Conservation (phyloP, 1,140 invertebrate species). For the Aradophagus sp. region DNA sequence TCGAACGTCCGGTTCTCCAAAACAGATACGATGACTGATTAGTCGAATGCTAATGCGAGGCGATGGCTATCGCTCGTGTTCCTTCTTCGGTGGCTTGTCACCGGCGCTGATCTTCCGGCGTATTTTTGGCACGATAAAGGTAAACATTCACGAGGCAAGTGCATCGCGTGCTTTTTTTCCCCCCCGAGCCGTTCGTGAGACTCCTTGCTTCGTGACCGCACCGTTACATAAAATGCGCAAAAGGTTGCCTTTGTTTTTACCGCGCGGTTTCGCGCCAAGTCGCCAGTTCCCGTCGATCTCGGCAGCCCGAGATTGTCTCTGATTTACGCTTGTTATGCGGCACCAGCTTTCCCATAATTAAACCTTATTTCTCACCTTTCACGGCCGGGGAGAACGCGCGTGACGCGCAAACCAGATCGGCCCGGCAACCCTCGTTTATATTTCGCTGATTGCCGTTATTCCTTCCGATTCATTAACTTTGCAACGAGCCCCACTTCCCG, state of each 20-base stretch:
- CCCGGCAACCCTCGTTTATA: constrained; percentile 70
- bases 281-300: constrained; percentile 56
- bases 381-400: constrained; percentile 58
- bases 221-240: constrained; percentile 62
- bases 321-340: constrained; percentile 61
- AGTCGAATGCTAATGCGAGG: constrained; percentile 35
- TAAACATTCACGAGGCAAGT: constrained; percentile 53
- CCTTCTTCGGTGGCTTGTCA: constrained; percentile 44
- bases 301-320: constrained; percentile 57
- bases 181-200: constrained; percentile 46
- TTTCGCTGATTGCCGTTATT: constrained; percentile 74
- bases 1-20: no score
- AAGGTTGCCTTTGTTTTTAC: constrained; percentile 58
- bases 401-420: constrained; percentile 67
- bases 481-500: constrained; percentile 42
- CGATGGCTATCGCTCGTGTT: constrained; percentile 33
- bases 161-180: constrained; percentile 53
- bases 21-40: constrained; percentile 44
- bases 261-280: constrained; percentile 55
- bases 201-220: constrained; percentile 60
- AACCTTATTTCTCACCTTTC: constrained; percentile 66
- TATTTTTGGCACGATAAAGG: constrained; percentile 53
- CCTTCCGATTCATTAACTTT: constrained; percentile 73
- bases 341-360: constrained; percentile 66
- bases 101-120: constrained; percentile 37